A percentile compares a stretch with the other conserved stretches of the same genome.
Evolutionary conservation across 2,888 invertebrate species (phyloP).

Genomic region (Bunonema sp.): DNA sequence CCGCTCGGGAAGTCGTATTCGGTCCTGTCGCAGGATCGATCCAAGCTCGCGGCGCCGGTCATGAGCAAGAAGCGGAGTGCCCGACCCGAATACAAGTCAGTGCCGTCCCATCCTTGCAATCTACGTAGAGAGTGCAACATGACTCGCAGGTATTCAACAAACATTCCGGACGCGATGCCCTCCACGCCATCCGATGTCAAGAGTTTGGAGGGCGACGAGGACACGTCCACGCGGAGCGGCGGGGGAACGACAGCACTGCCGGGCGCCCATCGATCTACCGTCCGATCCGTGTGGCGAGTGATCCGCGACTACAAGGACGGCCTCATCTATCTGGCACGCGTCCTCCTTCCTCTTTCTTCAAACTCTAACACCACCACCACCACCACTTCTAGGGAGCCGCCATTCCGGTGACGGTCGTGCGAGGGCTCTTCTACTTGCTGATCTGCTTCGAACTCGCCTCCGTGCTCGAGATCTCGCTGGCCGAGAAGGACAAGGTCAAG

Average conservation of each 20-base stretch:
- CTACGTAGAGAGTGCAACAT: too few relatives aligned
- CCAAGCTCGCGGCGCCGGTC: slow-evolving; percentile 31
- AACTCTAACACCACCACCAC: background rate
- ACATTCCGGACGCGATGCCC: too few relatives aligned
- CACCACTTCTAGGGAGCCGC: slow-evolving; percentile 4
- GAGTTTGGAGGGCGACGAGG: too few relatives aligned
- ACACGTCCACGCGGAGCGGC: too few relatives aligned
- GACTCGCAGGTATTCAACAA: too few relatives aligned
- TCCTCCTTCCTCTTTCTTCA: background rate
- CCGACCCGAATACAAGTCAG: too few relatives aligned
- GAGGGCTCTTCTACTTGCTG: slow-evolving; percentile 32
- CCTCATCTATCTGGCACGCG: slow-evolving; percentile 9
- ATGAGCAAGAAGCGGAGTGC: slow-evolving; percentile 27
- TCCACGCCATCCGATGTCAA: too few relatives aligned
- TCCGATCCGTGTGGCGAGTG: slow-evolving; percentile 14
- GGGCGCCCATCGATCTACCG: too few relatives aligned
- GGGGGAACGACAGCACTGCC: too few relatives aligned
- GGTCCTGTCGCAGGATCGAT: slow-evolving; percentile 24
- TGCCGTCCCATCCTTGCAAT: too few relatives aligned
- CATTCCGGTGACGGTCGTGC: slow-evolving; percentile 31
- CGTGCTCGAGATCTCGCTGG: slow-evolving; percentile 29
- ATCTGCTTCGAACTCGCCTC: slow-evolving; percentile 40
- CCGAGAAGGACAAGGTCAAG: slow-evolving; percentile 8
- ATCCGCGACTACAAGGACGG: slow-evolving; percentile 24
- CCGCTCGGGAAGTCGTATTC: slow-evolving; percentile 38